Base-by-base conservation (phyloP, 2,888 invertebrate species). In the Drymonia ruficornis region DNA sequence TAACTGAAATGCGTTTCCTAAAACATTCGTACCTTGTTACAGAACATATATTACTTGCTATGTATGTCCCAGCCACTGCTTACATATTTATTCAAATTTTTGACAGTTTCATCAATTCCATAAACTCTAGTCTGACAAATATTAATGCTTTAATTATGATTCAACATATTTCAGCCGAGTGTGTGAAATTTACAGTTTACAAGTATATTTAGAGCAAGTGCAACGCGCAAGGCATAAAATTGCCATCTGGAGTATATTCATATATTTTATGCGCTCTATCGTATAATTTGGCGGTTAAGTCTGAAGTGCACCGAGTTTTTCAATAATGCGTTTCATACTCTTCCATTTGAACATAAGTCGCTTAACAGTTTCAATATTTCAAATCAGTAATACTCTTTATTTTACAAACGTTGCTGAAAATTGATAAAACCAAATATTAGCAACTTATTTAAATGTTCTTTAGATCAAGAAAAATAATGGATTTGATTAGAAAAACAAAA, bases 161-260 rank as follows among this genome's bases (percentile, higher is more conserved):
- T 36, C 4, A n/a, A n/a, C 3, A 13, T 36, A 36, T n/a, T 13
- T 36, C 13, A 36, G 6, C 36, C 11, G 31, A n/a, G n/a, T 34
- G 8, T 5, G 2, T 34, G 31, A 36, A n/a, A n/a, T 36, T n/a
- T 36, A 6, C 11, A 36, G 13, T 36, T 36, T 5, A 7, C n/a
- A 11, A n/a, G n/a, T 13, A n/a, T 2, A 36, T n/a, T n/a, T n/a
- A n/a, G 36, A n/a, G 11, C n/a, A n/a, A 36, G 36, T 36, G 36
- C 36, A 36, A 31, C 7, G 36, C 36, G 36, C 36, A 11, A 13
- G n/a, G 36, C 31, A 13, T 36, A 0, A 0, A 13, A 36, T n/a
- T 36, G n/a, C 36, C 40, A 40, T 40, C 40, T 40, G 40, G 40
- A 40, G 28, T 40, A 28, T 49, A 36, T 49, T 49, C 49, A 49